Conservation (phyloP, 1,140 invertebrate genomes). For the Euura saliciscinereae region DNA sequence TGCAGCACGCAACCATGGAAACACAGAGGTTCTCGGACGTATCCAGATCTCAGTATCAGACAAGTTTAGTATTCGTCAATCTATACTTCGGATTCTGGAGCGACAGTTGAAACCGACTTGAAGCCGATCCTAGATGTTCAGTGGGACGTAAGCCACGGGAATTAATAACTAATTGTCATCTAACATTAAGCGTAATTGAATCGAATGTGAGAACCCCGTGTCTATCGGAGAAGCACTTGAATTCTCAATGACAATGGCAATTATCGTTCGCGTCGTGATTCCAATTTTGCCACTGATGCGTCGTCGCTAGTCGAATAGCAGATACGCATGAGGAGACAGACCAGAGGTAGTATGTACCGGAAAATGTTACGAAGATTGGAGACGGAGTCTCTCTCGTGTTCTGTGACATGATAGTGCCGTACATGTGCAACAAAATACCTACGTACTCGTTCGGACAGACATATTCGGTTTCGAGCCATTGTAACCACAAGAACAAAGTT, state of each 20-base stretch:
- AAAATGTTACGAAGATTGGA: slow-evolving; percentile 58
- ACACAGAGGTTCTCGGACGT: slow-evolving; percentile 23
- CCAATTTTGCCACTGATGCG: slow-evolving; percentile 56
- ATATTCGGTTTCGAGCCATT: slow-evolving; percentile 59
- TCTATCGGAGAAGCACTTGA: background rate
- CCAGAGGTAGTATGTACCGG: slow-evolving; percentile 32
- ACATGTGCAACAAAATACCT: background rate
- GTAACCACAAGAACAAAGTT: slow-evolving; percentile 52
- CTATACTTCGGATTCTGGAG: background rate
- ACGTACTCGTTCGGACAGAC: slow-evolving; percentile 58
- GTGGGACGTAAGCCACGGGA: too few relatives aligned
- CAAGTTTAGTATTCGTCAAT: background rate
- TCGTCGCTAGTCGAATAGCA: slow-evolving; percentile 35
- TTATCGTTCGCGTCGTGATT: slow-evolving; percentile 54
- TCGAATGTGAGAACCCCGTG: background rate
- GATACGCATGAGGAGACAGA: slow-evolving; percentile 16
- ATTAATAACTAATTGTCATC: too few relatives aligned
- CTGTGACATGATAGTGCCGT: slow-evolving; percentile 45
- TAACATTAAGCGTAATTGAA: background rate
- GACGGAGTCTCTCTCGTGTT: slow-evolving; percentile 37
- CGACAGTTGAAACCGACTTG: too few relatives aligned
- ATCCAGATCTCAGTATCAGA: background rate
- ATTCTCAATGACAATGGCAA: slow-evolving; percentile 44
- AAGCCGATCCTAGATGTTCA: too few relatives aligned
- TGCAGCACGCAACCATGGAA: background rate